phyloP scores from a whole-genome alignment of 2,888 invertebrate species.

The Acanthoscelides obtectus region DNA sequence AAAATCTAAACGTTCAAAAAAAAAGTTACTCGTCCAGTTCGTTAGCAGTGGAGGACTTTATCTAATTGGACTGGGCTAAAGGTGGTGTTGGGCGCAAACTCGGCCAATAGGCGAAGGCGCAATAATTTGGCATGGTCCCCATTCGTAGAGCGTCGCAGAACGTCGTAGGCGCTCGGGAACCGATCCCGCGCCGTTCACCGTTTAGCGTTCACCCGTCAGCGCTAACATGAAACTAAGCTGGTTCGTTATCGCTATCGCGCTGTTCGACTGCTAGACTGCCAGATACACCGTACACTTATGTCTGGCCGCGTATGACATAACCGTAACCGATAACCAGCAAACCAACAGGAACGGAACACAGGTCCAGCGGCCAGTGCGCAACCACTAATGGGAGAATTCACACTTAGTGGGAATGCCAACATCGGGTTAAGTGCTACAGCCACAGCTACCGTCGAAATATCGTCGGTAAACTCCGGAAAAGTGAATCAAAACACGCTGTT shows the following conservation, averaged over 20 bases:
- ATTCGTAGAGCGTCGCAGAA: conserved; percentile 29
- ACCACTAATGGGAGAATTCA: conserved; percentile 50
- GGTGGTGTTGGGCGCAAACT: conserved; percentile 22
- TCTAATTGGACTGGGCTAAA: neutral
- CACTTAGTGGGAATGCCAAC: conserved; percentile 47
- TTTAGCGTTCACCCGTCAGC: conserved; percentile 31
- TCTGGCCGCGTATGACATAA: conserved; percentile 39
- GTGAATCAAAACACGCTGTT: conserved; percentile 40
- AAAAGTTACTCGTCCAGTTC: no score
- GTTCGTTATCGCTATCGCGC: conserved; percentile 43
- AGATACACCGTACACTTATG: neutral
- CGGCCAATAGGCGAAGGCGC: conserved; percentile 16
- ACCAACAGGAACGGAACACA: conserved; percentile 34
- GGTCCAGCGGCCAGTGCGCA: conserved; percentile 39
- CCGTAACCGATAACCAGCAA: conserved; percentile 32
- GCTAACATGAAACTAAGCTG: conserved; percentile 42
- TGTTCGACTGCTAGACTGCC: conserved; percentile 7
- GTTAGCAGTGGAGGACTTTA: no score
- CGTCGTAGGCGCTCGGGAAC: conserved; percentile 28
- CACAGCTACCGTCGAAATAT: conserved; percentile 45
- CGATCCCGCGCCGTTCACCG: conserved; percentile 34
- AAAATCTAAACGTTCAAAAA: no score
- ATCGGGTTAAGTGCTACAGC: conserved; percentile 47
- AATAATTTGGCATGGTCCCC: conserved; percentile 32
- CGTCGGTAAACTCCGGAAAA: conserved; percentile 39